These are phyloP conservation scores for Enteromius viviparus DNA, from an alignment of 2,797 vertebrate genomes.

Conservation along the genomic window DNA sequence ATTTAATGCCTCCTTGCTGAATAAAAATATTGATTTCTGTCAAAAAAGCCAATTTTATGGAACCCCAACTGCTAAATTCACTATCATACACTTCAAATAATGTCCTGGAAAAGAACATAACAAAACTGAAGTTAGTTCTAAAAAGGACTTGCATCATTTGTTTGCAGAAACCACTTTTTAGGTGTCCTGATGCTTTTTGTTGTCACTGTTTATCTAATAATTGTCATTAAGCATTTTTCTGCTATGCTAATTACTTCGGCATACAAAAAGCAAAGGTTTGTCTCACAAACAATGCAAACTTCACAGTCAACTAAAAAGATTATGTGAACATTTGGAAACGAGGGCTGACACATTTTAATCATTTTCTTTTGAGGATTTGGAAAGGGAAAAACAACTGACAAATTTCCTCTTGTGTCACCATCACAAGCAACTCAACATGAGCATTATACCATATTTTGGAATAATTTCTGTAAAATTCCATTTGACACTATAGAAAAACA, in stretches of 20 bases:
- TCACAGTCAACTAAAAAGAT: not conserved
- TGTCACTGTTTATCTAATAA: not conserved
- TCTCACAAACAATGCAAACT: not conserved
- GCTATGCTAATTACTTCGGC: not conserved
- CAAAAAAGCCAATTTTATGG: not conserved
- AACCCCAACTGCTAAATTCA: not conserved
- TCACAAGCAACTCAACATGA: not conserved
- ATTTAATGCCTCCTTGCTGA: not conserved
- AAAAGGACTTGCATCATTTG: not conserved
- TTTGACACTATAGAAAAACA: not conserved
- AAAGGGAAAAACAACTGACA: not conserved
- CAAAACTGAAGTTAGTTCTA: not conserved
- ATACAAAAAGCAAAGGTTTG: not conserved
- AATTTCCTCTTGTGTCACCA: not conserved
- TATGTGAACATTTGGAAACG: not conserved
- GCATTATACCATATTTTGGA: not conserved
- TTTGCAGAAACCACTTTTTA: not conserved
- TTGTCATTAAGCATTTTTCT: not conserved
- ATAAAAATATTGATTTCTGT: not conserved
- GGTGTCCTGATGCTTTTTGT: too few species aligned
- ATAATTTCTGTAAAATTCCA: not conserved
- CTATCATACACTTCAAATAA: not conserved
- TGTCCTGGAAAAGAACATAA: not conserved
- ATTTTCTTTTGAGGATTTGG: slow-evolving; percentile 5
- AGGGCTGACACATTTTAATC: not conserved